These are phyloP conservation scores for Lanius collurio DNA, from an alignment of 2,113 vertebrate species.

Conservation along the genomic window DNA sequence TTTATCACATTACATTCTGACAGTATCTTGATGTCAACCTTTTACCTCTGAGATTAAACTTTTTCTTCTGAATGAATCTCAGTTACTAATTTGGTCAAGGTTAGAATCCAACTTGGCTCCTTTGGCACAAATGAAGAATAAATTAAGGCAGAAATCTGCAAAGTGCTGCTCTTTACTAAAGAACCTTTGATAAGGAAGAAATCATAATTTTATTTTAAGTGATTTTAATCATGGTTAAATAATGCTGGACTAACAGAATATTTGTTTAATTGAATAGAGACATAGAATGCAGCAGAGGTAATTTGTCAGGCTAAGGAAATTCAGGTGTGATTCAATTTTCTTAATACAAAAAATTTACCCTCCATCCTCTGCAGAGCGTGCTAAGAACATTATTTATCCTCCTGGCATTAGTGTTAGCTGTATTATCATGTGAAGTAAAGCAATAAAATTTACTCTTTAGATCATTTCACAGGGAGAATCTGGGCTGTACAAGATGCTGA, in stretches of 20 bases:
- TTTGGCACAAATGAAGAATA: constrained; percentile 12
- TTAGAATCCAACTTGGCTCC: neutral
- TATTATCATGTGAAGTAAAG: constrained; percentile 1
- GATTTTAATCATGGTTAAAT: constrained; percentile 53
- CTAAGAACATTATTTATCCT: constrained; percentile 53
- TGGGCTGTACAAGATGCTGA: neutral
- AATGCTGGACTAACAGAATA: constrained; percentile 34
- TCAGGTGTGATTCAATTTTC: constrained; percentile 57
- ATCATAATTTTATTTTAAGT: constrained; percentile 22
- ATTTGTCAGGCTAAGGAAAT: constrained; percentile 62
- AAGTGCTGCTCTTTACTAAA: neutral
- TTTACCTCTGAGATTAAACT: neutral
- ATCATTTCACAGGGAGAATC: neutral
- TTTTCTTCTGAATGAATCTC: constrained; percentile 13
- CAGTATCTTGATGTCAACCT: neutral
- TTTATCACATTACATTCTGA: neutral
- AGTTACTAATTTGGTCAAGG: constrained; percentile 42
- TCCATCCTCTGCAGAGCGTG: neutral
- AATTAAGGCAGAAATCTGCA: neutral
- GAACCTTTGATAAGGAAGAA: neutral
- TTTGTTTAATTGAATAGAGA: constrained; percentile 63
- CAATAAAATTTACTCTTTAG: neutral
- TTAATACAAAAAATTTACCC: neutral
- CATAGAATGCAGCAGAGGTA: constrained; percentile 32
- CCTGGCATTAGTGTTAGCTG: neutral